Base-by-base conservation (phyloP, 2,888 invertebrate genomes). In the Latrodectus elegans region DNA sequence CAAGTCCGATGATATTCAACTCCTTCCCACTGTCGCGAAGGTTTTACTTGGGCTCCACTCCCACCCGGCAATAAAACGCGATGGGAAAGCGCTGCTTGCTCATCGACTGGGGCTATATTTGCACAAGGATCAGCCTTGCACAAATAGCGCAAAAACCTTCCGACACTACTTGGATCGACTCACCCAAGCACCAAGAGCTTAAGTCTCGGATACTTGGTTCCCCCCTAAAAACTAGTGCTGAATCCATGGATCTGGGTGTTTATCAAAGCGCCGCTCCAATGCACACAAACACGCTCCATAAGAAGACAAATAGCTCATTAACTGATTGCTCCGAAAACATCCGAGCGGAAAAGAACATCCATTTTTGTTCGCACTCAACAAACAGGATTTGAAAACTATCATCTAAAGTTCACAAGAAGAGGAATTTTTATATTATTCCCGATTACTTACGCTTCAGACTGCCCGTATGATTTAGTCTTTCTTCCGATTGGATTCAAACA, bases 291-390 rank as follows among this genome's bases (percentile, higher is more conserved):
- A 80, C 71, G 68, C 80, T 65, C 70, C 52, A 53, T 51, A 60
- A 78, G 74, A 79, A 75, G 85, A 79, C 74, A 85, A 85, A 86
- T 86, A 87, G 81, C 86, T 77, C 81, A 82, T 87, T 87, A 82
- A 87, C 68, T 82, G 86, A 87, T 87, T 77, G 82, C 77, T 73
- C 67, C 78, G 73, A 70, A 83, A 49, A 76, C 70, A 71, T 64
- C 75, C 68, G 38, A 80, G 64, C 49, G 67, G 64, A 82, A 68
- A 64, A 76, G 26, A 71, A 60, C 49, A 78, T 88, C 68, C 78
- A 60, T 73, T 81, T 79, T 84, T 55, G 38, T 17, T 49, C 71
- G 10, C 51, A 79, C 17, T 78, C 79, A 22, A 74, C 78, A 77
- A 82, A 82, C 64, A 74, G 26, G 22, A 74, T 78, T 88, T 73